phyloP scores from a whole-genome alignment of 1,140 invertebrate species.

The Zaprionus ghesquierei region DNA sequence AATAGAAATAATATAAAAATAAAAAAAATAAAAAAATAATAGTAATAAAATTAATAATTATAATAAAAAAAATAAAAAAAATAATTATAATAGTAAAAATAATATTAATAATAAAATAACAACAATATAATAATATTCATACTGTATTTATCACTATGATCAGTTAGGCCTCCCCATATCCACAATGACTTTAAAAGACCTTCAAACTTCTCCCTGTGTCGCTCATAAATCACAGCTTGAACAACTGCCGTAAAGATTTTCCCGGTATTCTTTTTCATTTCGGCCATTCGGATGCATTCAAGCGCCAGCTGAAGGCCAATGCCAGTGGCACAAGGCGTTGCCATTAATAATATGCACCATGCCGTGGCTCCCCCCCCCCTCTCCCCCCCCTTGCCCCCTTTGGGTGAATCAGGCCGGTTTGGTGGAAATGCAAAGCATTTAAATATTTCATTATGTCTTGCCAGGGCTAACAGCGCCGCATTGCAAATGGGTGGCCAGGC shows the following conservation, averaged over 20 bases:
- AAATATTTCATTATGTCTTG: slow-evolving; percentile 40
- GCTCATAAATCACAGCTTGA: slow-evolving; percentile 3
- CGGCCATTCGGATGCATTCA: slow-evolving; percentile 20
- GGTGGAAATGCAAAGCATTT: slow-evolving; percentile 52
- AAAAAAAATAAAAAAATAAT: too few relatives aligned
- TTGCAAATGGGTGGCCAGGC: slow-evolving; percentile 25
- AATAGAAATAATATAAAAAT: too few relatives aligned
- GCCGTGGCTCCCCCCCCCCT: not conserved
- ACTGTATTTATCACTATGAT: too few relatives aligned
- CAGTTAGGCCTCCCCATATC: too few relatives aligned
- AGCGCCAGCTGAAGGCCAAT: slow-evolving; percentile 49
- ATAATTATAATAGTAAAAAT: too few relatives aligned
- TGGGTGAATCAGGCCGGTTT: not conserved
- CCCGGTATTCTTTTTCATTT: slow-evolving; percentile 16
- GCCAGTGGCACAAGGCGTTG: slow-evolving; percentile 36
- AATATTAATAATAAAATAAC: too few relatives aligned
- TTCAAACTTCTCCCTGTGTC: not conserved
- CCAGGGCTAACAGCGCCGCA: slow-evolving; percentile 14
- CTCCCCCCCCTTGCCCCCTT: not conserved
- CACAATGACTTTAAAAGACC: not conserved
- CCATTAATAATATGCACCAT: slow-evolving; percentile 42
- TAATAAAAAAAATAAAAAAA: too few relatives aligned
- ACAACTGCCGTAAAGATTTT: not conserved
- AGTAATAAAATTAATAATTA: too few relatives aligned
- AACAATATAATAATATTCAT: too few relatives aligned